These are phyloP conservation scores for Propithecus deckenii DNA, from an alignment of 2,797 vertebrate genomes.

Conservation along the genomic window DNA sequence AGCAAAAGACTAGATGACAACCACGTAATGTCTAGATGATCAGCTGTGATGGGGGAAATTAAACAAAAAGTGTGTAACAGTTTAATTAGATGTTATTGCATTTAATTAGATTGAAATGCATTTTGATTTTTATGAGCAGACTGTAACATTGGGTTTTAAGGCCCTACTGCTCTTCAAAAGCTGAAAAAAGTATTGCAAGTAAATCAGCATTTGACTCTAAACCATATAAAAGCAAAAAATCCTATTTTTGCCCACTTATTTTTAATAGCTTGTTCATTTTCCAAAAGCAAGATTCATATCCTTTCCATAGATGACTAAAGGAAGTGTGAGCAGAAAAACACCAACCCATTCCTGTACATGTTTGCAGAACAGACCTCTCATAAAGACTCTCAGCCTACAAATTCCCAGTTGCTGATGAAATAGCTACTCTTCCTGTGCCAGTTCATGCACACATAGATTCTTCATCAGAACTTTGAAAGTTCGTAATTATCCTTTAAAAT, in stretches of 20 bases:
- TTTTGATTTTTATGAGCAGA: slow-evolving; percentile 38
- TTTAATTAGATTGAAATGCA: slow-evolving; percentile 30
- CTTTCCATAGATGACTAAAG: background rate
- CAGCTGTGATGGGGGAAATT: background rate
- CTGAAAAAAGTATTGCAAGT: background rate
- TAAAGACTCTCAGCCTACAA: background rate
- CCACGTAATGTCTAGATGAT: background rate
- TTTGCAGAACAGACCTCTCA: background rate
- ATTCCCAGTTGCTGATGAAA: background rate
- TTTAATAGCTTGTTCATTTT: slow-evolving; percentile 17
- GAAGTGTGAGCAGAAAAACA: background rate
- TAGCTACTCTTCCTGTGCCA: background rate
- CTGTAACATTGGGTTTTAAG: background rate
- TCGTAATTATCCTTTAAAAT: background rate
- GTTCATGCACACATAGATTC: background rate
- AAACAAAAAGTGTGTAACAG: background rate
- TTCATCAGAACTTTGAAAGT: background rate
- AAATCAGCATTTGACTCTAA: slow-evolving; percentile 29
- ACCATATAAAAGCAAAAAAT: slow-evolving; percentile 37
- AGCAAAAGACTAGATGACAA: background rate
- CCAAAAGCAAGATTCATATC: background rate
- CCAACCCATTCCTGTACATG: background rate
- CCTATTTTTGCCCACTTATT: background rate
- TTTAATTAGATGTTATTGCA: slow-evolving; percentile 24
- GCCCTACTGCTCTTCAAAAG: background rate